Base-by-base conservation (phyloP, 1,140 invertebrate genomes). In the Atta texana region DNA sequence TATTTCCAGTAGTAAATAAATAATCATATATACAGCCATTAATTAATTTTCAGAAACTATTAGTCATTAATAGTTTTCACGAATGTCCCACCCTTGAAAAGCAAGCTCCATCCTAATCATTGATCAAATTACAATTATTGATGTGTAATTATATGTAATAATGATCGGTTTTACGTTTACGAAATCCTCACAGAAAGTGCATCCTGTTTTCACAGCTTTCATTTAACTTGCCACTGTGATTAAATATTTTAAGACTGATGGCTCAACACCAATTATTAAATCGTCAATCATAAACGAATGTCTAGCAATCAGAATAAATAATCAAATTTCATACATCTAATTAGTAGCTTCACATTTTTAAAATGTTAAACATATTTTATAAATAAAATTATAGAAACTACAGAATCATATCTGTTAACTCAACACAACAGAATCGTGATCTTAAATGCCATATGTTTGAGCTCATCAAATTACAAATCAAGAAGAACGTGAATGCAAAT, bases 201-300 rank as follows among this genome's bases (percentile, higher is more conserved):
- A 39, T 72, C 16, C 59, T 10, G 24, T 28, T 63, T 28, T 63
- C 61, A 2, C n/a, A 49, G 39, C 5, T 12, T 21, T 49, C 39
- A 24, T 21, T 59, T 59, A 21, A 59, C 2, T 63, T 28, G 24
- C 24, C 5, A 69, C 16, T 4, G 7, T 6, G 59, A n/a, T 39
- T 69, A 49, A 78, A 64, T 31, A 64, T 63, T 16, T 63, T 39
- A 64, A 10, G 31, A 10, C 3, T 64, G 18, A 64, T 78, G 12
- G 31, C 16, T 16, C 16, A 77, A 21, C 12, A 16, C 21, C 2
- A 31, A 75, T 44, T 66, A 66, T 66, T 4, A 44, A 61, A 77
- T 77, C 57, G 8, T 44, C 31, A 39, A 57, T 61, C 55, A 21
- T 34, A 39, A n/a, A 51, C 18, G 5, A 61, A 61, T 63, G 39